These are phyloP conservation scores for Cepaea hortensis DNA, from an alignment of 2,888 invertebrate species.

Conservation along the genomic window DNA sequence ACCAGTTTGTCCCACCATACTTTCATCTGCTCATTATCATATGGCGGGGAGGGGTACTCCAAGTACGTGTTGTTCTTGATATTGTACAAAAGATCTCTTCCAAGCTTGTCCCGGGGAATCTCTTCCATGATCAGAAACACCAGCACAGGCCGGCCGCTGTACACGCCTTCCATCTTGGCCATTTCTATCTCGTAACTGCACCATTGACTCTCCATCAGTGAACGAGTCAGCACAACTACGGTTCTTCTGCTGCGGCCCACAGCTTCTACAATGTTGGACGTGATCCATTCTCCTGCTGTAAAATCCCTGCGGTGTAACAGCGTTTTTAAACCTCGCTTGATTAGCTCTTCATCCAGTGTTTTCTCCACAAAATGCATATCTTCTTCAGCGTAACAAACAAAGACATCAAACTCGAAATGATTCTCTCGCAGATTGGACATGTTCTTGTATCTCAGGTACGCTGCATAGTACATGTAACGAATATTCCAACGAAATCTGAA, in stretches of 20 bases:
- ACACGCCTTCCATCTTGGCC: conserved; percentile 44
- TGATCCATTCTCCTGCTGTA: conserved; percentile 33
- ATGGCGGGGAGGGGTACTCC: conserved; percentile 9
- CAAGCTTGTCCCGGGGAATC: conserved; percentile 1
- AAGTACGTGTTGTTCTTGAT: conserved; percentile 37
- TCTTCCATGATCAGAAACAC: conserved; percentile 41
- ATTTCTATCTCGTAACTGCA: conserved; percentile 48
- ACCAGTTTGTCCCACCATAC: no score
- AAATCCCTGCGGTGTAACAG: conserved; percentile 41
- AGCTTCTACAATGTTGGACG: conserved; percentile 39
- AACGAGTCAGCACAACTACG: conserved; percentile 41
- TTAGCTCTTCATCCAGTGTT: background rate
- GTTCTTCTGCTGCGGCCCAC: conserved; percentile 37
- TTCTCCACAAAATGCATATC: conserved; percentile 27
- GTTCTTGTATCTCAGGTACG: background rate
- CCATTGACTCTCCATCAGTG: conserved; percentile 42
- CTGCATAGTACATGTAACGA: conserved; percentile 40
- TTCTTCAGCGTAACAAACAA: conserved; percentile 43
- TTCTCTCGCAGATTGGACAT: background rate
- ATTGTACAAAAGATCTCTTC: conserved; percentile 17
- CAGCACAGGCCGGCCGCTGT: conserved; percentile 32
- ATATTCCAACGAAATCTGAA: conserved; percentile 46
- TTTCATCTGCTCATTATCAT: no score
- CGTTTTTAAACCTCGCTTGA: conserved; percentile 3
- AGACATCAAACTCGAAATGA: conserved; percentile 35